A percentile compares a stretch with the other conserved stretches of the same genome.
Conservation (phyloP, 2,113 vertebrate genomes). For the Malurus cyaneus region DNA sequence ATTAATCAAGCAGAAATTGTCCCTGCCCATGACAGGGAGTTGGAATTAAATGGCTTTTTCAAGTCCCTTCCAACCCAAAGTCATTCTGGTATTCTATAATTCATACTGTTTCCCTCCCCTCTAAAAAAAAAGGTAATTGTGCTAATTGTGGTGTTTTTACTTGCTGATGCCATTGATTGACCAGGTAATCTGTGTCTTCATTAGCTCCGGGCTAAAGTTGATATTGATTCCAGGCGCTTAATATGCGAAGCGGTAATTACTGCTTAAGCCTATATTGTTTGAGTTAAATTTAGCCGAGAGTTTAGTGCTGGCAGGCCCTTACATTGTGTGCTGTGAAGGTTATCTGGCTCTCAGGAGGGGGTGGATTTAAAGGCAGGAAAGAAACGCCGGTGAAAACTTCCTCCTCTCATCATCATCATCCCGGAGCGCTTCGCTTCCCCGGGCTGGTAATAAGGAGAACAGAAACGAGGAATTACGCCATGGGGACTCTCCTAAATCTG, state of each 20-base stretch:
- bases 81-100: neutral
- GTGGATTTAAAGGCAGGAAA: conserved; percentile 18
- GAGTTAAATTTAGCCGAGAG: conserved; percentile 39
- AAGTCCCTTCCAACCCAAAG: neutral
- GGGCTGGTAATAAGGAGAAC: neutral
- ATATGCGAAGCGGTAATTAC: neutral
- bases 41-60: neutral
- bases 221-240: neutral
- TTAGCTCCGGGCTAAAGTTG: neutral
- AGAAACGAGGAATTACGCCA: neutral
- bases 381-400: neutral
- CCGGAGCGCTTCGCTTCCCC: neutral
- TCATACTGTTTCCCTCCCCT: fast-evolving
- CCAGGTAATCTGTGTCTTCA: neutral
- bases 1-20: neutral
- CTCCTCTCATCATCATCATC: conserved; percentile 3
- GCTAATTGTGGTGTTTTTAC: neutral
- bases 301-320: neutral
- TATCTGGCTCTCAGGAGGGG: conserved; percentile 3
- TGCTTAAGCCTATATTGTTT: neutral
- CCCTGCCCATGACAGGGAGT: neutral
- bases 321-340: neutral
- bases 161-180: neutral
- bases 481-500: neutral
- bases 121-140: neutral